Percentiles rank a stretch among this genome's conserved stretches.
Conservation (phyloP, 2,113 vertebrate genomes). For the Nesospiza acunhae region DNA sequence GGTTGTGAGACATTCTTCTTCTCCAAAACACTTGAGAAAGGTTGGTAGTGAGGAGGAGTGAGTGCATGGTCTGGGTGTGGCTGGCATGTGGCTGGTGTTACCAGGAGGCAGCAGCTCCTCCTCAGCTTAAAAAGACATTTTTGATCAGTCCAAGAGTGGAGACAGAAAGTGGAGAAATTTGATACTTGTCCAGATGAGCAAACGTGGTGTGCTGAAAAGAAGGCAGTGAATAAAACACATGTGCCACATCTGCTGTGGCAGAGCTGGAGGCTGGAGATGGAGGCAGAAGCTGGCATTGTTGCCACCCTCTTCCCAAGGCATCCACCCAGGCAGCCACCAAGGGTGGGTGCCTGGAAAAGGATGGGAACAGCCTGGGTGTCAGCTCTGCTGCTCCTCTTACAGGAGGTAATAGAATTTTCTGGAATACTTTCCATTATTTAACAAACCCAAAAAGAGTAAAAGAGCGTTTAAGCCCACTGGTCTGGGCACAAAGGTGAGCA, state of each 20-base stretch:
- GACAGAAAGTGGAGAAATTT: not conserved
- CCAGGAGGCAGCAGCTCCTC: not conserved
- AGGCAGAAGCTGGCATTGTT: not conserved
- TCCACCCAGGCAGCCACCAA: rapidly evolving
- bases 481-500: not conserved
- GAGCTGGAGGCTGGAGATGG: not conserved
- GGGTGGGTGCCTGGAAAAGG: not conserved
- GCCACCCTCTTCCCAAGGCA: rapidly evolving
- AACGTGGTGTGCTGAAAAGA: not conserved
- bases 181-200: not conserved
- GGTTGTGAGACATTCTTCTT: not conserved
- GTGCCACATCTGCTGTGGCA: not conserved
- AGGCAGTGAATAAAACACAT: not conserved
- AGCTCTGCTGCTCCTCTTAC: not conserved
- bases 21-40: not conserved
- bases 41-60: not conserved
- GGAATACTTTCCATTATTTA: not conserved
- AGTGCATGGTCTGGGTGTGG: not conserved
- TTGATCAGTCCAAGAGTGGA: not conserved
- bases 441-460: not conserved
- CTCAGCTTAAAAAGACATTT: not conserved
- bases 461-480: too few species aligned
- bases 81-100: not conserved
- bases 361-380: not conserved
- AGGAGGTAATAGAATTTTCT: not conserved